These are phyloP conservation scores for Rotaria macrura DNA, from an alignment of 2,888 invertebrate genomes.

Conservation along the genomic window DNA sequence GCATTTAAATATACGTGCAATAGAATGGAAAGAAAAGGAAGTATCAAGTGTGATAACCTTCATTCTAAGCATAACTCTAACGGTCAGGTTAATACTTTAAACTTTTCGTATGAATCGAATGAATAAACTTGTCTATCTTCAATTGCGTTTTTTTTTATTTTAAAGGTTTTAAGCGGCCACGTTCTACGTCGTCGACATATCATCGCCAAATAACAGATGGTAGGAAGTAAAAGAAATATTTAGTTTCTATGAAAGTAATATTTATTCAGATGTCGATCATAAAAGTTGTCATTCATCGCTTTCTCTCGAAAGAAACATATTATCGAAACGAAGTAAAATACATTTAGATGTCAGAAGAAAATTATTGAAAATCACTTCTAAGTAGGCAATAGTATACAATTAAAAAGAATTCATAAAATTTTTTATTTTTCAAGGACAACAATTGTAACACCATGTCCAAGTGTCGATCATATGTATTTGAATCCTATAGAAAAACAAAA, in stretches of 20 bases:
- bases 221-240: neutral
- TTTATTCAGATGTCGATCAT: neutral
- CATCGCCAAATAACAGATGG: neutral
- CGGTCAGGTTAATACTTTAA: too few species aligned
- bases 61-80: too few species aligned
- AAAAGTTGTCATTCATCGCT: neutral
- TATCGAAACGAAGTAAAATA: neutral
- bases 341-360: neutral
- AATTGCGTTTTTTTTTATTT: too few species aligned
- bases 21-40: too few species aligned
- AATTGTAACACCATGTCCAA: neutral
- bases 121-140: too few species aligned
- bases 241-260: neutral
- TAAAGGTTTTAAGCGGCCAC: neutral
- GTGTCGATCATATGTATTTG: neutral
- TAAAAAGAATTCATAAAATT: too few species aligned
- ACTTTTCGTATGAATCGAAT: too few species aligned
- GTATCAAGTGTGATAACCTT: too few species aligned
- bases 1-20: too few species aligned
- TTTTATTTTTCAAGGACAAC: neutral
- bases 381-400: neutral
- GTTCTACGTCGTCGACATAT: neutral
- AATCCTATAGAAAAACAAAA: neutral
- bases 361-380: neutral
- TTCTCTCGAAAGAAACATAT: neutral